Evolutionary conservation across 2,113 vertebrate genomes (phyloP).

Genomic region (Mohoua ochrocephala): DNA sequence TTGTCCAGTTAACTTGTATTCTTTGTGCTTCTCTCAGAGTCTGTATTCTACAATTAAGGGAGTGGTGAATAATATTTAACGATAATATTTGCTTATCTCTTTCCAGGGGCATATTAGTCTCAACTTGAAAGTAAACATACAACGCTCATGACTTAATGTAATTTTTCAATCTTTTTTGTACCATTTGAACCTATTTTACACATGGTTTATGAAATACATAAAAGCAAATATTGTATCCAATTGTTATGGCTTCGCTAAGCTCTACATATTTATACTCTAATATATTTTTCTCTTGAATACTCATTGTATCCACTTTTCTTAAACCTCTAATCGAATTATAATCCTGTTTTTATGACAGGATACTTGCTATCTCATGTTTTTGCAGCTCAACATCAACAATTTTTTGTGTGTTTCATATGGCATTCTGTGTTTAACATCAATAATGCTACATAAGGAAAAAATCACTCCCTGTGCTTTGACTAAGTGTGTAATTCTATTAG

Average conservation of each 20-base stretch:
- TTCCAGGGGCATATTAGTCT: not conserved
- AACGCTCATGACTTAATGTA: not conserved
- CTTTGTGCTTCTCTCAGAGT: not conserved
- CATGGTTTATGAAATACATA: not conserved
- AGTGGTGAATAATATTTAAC: not conserved
- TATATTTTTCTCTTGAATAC: not conserved
- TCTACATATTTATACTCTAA: not conserved
- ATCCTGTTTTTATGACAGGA: not conserved
- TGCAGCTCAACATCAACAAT: not conserved
- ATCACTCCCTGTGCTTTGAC: not conserved
- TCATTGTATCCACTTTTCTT: not conserved
- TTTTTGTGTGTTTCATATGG: not conserved
- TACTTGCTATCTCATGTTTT: not conserved
- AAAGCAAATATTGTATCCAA: not conserved
- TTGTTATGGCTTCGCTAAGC: not conserved
- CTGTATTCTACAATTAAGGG: not conserved
- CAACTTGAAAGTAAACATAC: not conserved
- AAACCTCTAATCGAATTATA: not conserved
- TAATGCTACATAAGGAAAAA: not conserved
- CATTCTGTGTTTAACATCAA: not conserved
- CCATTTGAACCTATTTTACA: not conserved
- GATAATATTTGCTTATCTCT: not conserved
- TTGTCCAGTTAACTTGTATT: not conserved
- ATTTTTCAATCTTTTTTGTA: not conserved
- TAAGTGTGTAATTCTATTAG: not conserved